These are phyloP conservation scores for Lacerta viridis DNA, from an alignment of 2,797 vertebrate species.

Conservation along the genomic window DNA sequence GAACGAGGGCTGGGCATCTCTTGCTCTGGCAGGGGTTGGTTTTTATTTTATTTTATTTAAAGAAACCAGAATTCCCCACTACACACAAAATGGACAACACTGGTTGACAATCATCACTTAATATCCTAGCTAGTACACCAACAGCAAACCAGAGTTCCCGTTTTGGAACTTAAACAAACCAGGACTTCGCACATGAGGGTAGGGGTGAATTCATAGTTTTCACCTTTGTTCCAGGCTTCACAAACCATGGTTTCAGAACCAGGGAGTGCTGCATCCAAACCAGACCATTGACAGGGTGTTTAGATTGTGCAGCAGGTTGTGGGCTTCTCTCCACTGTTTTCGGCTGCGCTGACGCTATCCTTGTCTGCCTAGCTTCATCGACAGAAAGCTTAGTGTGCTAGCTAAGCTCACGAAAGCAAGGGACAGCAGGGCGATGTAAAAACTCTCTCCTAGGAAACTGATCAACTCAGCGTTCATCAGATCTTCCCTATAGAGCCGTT, in stretches of 20 bases:
- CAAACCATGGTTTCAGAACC: background rate
- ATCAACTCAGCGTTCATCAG: background rate
- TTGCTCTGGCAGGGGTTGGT: too few relatives aligned
- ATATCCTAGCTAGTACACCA: background rate
- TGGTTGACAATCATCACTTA: background rate
- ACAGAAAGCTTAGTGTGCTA: background rate
- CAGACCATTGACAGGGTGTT: background rate
- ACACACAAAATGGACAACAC: background rate
- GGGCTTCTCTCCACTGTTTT: background rate
- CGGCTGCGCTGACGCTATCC: rapidly evolving
- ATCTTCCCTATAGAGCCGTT: rapidly evolving
- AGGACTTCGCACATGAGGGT: too few relatives aligned
- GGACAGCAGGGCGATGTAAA: background rate
- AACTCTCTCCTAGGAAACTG: background rate
- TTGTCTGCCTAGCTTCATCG: background rate
- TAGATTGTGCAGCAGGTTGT: rapidly evolving
- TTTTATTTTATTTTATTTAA: too few relatives aligned
- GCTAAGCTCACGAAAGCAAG: background rate
- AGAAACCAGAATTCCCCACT: background rate
- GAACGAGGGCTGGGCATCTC: rapidly evolving
- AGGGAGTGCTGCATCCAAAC: background rate
- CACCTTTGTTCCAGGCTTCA: background rate
- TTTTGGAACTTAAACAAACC: background rate
- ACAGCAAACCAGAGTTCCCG: background rate
- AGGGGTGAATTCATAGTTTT: too few relatives aligned